Percentiles rank a stretch among this genome's conserved stretches.
Evolutionary conservation across 2,888 invertebrate genomes (phyloP).

Genomic region (Cosmia trapezina): DNA sequence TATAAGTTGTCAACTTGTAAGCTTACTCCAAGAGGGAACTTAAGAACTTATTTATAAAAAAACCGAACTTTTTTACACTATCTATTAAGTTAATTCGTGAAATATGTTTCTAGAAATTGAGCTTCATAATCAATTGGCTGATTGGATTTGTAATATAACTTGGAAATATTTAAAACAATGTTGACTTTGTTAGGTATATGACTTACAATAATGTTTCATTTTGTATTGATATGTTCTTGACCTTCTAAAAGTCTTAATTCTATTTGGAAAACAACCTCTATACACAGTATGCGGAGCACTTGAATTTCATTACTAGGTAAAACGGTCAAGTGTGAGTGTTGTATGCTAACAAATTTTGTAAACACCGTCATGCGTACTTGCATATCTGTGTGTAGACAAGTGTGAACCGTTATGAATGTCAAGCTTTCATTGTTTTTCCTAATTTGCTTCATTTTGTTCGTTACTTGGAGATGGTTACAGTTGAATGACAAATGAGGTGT

Average conservation of each 20-base stretch:
- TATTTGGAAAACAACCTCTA: background rate
- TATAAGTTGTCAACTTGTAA: background rate
- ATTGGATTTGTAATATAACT: too few species aligned
- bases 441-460: background rate
- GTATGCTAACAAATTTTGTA: slow-evolving; percentile 8
- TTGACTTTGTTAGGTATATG: too few species aligned
- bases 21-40: background rate
- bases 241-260: background rate
- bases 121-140: background rate
- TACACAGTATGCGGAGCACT: background rate
- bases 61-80: too few species aligned
- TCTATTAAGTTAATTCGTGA: background rate
- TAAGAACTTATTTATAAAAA: background rate
- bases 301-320: slow-evolving; percentile 8
- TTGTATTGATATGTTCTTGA: background rate
- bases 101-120: background rate
- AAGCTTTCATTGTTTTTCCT: slow-evolving; percentile 17
- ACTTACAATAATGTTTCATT: background rate
- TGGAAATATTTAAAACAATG: too few species aligned
- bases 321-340: slow-evolving; percentile 32
- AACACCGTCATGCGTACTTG: slow-evolving; percentile 27
- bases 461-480: background rate
- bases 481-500: background rate
- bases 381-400: slow-evolving; percentile 5
- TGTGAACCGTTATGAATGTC: slow-evolving; percentile 26